Base-by-base conservation (phyloP, 2,113 vertebrate genomes). In the Macquaria ambigua region DNA sequence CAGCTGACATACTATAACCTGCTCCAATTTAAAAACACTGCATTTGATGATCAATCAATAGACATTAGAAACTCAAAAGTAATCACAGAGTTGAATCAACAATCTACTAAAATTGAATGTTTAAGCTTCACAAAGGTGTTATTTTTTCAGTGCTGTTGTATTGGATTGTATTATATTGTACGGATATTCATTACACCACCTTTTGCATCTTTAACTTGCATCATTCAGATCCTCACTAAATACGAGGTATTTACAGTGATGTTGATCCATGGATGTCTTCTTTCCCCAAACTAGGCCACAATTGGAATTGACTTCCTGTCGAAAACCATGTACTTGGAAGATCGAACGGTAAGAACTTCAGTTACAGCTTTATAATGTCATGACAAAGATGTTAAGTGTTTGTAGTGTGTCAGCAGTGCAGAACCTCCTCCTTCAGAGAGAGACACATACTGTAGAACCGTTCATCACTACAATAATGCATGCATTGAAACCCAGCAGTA, bases 251-350 rank as follows among this genome's bases (percentile, higher is more conserved):
- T 83, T 66, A 52, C 39, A 66, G 73, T 53, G 50, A 73, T 77
- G 41, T 20, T 93, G 78, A 88, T 66, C n/a, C 20, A 9, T 41
- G 7, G 8, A 21, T 84, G 31, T 89, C 77, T 79, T 90, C 75
- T 76, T 78, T 91, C 76, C 23, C 56, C 86, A 80, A 84, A 96
- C 81, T 50, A 94, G 97, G 97, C 97, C 59, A 98, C 97, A 87
- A 98, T 98, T 91, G 97, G 97, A 93, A 98, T 98, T 70, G 97
- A 98, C 95, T 98, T 98, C 93, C 95, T 98, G 90, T 98, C 97
- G 61, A 98, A 98, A 96, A 98, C 97, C 84, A 98, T 98, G 97
- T 98, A 98, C 93, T 91, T 98, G 93, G 97, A 98, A 88, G 97
- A 98, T 89, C 97, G 97, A 91, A 98, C 97, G 94, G 97, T 98